phyloP scores from a whole-genome alignment of 1,140 invertebrate genomes.

The Berghia stephanieae region DNA sequence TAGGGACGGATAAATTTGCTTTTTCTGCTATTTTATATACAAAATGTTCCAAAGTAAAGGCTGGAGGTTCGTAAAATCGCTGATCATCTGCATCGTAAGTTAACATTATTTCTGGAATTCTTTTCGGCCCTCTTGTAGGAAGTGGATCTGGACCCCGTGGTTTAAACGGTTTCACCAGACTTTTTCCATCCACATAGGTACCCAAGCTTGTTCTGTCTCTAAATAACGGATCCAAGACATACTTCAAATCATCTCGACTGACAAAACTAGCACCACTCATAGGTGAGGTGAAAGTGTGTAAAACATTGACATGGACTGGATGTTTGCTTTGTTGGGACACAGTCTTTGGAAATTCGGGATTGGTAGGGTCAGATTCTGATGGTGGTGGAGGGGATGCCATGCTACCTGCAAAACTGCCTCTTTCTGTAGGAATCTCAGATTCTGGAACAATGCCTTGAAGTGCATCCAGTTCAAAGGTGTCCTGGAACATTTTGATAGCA shows the following conservation, averaged over 20 bases:
- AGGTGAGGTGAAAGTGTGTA: constrained; percentile 33
- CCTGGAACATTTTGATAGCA: constrained; percentile 27
- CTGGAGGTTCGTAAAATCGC: constrained; percentile 53
- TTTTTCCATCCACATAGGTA: constrained; percentile 60
- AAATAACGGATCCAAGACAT: constrained; percentile 59
- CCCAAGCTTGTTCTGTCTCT: constrained; percentile 54
- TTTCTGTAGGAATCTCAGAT: constrained; percentile 39
- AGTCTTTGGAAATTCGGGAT: background rate
- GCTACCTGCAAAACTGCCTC: constrained; percentile 54
- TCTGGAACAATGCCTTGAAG: constrained; percentile 30
- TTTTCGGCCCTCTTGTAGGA: constrained; percentile 46
- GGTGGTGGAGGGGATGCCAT: constrained; percentile 55
- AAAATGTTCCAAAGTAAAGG: constrained; percentile 62
- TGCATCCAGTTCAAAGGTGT: constrained; percentile 41
- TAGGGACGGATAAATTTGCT: constrained; percentile 44
- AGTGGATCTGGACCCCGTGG: constrained; percentile 58
- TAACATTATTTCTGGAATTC: constrained; percentile 44
- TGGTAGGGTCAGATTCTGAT: constrained; percentile 46
- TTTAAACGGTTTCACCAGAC: constrained; percentile 56
- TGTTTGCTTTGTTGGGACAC: background rate
- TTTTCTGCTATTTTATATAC: constrained; percentile 47
- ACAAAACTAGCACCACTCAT: constrained; percentile 46
- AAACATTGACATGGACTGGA: background rate
- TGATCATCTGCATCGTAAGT: constrained; percentile 54
- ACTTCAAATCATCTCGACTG: constrained; percentile 52